Evolutionary conservation across 2,888 invertebrate species (phyloP).

Genomic region (Cheilosia vulpina): DNA sequence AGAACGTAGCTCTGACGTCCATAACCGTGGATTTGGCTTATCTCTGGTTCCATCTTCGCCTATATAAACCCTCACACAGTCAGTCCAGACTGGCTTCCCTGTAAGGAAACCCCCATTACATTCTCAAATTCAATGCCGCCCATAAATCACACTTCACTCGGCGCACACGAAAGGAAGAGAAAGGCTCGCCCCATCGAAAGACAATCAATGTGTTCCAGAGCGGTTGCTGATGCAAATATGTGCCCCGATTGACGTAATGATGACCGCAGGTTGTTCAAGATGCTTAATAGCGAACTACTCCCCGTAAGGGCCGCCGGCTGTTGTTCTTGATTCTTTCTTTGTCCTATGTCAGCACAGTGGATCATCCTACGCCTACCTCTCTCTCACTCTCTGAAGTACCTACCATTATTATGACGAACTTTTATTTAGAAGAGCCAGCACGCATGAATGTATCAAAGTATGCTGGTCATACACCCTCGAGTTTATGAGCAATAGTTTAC

Average conservation of each 20-base stretch:
- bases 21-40: too few relatives aligned
- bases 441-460: conserved; percentile 20
- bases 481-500: conserved; percentile 32
- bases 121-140: conserved; percentile 37
- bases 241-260: not conserved
- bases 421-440: conserved; percentile 14
- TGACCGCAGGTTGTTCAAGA: conserved; percentile 19
- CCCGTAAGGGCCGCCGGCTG: conserved; percentile 1
- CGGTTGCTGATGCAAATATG: conserved; percentile 35
- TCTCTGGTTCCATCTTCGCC: too few relatives aligned
- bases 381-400: conserved; percentile 1
- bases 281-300: conserved; percentile 17
- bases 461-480: conserved; percentile 27
- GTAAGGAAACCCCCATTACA: conserved; percentile 18
- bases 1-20: too few relatives aligned
- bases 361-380: not conserved
- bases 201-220: conserved; percentile 6
- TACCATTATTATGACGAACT: conserved; percentile 41
- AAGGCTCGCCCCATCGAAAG: not conserved
- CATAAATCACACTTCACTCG: conserved; percentile 43
- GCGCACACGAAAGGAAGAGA: not conserved
- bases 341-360: conserved; percentile 7
- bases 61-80: too few relatives aligned
- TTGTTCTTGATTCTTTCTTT: not conserved
- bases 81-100: not conserved